Evolutionary conservation across 2,888 invertebrate genomes (phyloP), one percentile per base, ranked within the genome.

Genomic region (Hemaris fuciformis): DNA sequence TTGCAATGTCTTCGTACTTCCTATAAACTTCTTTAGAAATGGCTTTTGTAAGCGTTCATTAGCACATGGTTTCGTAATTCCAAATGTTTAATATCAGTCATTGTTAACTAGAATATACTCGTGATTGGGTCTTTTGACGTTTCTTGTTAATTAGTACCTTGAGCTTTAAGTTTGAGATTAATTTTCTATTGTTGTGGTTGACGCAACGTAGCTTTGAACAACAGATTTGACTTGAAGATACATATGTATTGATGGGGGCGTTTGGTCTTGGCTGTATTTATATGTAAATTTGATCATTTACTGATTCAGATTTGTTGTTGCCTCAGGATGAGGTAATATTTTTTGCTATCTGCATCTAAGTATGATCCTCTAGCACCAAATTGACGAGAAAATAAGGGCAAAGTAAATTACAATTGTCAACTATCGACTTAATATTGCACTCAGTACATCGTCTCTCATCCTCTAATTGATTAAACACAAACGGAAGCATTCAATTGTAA

Each of bases 401-500:
- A 27, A 18, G 15, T 31, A 53, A 53, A 53, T 27, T 18, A 53
- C 48, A 53, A 15, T 38, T 60, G 38, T 53, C 48, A 60, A 46
- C 48, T 60, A 25, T 60, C 23, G 8, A 34, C 23, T 42, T 58
- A 25, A 59, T 38, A 57, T 57, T 45, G 41, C 25, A 60, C 41
- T 53, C 10, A 48, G 60, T 53, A 60, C 46, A 48, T 38, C 23
- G 38, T 41, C 34, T 53, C 38, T 41, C 48, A 61, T 62, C 58
- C 34, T 41, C 48, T 57, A 25, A 62, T 62, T 62, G 53, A 81
- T 84, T 84, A 81, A 81, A 82, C 78, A 74, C 80, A 71, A 84
- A 74, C 89, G 89, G 89, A 89, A 85, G 81, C 79, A 75, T 72
- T 85, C 89, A 89, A 89, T 89, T 89, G 61, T 59, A 42, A 53